Percentiles rank a stretch among this genome's conserved stretches.
Evolutionary conservation across 2,888 invertebrate species (phyloP).

Genomic region (Chirona hameri): DNA sequence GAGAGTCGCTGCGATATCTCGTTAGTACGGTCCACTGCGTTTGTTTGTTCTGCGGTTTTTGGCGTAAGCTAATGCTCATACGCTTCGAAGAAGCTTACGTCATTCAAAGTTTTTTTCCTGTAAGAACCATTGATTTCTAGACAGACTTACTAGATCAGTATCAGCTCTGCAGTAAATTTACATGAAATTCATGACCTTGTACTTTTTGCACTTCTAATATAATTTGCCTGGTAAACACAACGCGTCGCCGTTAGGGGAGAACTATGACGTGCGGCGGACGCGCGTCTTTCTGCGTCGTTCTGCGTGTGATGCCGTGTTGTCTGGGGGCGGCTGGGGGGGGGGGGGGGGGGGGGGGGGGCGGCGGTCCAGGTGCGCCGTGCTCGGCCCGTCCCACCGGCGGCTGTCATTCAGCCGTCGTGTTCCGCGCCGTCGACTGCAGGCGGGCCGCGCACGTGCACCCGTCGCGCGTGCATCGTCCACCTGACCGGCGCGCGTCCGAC

Average conservation of each 20-base stretch:
- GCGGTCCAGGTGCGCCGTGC: background rate
- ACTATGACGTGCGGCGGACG: no score
- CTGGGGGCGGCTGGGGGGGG: background rate
- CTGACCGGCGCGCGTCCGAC: background rate
- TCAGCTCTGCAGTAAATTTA: no score
- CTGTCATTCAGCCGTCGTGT: background rate
- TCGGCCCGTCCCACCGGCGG: background rate
- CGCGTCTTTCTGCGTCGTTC: no score
- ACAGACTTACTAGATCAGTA: no score
- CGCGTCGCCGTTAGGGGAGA: no score
- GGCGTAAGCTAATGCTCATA: no score
- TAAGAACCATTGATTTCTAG: no score
- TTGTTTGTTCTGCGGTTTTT: constrained; percentile 1
- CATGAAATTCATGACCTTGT: no score
- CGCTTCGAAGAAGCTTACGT: no score
- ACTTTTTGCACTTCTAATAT: no score
- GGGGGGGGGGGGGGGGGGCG: background rate
- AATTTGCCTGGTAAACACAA: no score
- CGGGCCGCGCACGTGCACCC: constrained; percentile 6
- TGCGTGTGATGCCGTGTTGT: background rate
- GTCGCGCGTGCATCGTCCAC: background rate
- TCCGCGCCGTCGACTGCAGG: background rate
- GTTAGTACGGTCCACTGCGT: background rate
- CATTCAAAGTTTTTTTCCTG: no score
- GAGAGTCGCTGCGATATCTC: background rate